Evolutionary conservation across 2,888 invertebrate genomes (phyloP), one percentile per base, ranked within the genome.

Genomic region (Xylocampa areola): DNA sequence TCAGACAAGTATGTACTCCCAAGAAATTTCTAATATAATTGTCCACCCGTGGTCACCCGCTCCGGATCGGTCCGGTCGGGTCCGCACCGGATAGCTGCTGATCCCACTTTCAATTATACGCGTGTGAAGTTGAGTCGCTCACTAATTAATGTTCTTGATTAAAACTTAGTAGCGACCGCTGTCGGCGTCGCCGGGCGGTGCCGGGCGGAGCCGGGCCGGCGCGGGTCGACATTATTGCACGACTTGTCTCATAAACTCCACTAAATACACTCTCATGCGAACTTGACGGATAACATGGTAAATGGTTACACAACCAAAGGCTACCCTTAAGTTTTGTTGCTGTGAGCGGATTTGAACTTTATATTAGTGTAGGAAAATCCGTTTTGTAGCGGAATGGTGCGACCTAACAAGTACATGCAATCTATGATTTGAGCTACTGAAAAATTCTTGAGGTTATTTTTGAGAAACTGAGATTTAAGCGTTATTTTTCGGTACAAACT

Each of bases 111-210:
- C 68, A 76, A 77, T 76, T 76, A 74, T 40, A 63, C 53, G 61
- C 48, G 41, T 61, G 64, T 65, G 66, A 68, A 72, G 64, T 76
- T 73, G 37, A 55, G 59, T 40, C 25, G 61, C 41, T 63, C 57
- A 57, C 51, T 80, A 73, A 79, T 77, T 77, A 75, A 76, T 77
- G 66, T 73, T 73, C 76, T 79, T 80, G 74, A 80, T 79, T 77
- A 73, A 80, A 80, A 76, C 73, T 77, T 76, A 68, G 51, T 3
- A 21, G 3, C 33, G 44, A 60, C 51, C 39, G 30, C 33, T n/a
- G 30, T 4, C 14, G n/a, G 23, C 7, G 14, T 5, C 13, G 30
- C 14, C 6, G 19, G 14, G 21, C 13, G 43, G n/a, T n/a, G n/a
- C n/a, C n/a, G n/a, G n/a, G n/a, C n/a, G n/a, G n/a, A n/a, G n/a